A percentile compares a stretch with the other conserved stretches of the same genome.
phyloP scores from a whole-genome alignment of 2,888 invertebrate species.

The Hirudinaria manillensis region DNA sequence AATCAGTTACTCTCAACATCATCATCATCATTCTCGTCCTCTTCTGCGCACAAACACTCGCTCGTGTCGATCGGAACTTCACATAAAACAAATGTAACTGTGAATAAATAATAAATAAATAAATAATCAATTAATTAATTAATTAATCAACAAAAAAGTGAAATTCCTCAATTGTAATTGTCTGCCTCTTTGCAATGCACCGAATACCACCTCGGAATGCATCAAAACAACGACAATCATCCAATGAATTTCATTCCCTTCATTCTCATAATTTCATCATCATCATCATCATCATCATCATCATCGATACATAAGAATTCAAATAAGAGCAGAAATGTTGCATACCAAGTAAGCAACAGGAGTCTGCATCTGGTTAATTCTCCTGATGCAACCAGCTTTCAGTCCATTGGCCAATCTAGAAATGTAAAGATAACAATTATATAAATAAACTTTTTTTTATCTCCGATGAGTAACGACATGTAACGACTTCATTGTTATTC shows the following conservation, averaged over 20 bases:
- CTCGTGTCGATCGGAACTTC: no score
- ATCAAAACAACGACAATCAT: neutral
- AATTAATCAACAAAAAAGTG: no score
- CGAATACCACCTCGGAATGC: neutral
- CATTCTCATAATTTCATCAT: neutral
- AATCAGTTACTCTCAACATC: no score
- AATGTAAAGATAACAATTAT: constrained; percentile 20
- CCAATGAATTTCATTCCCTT: neutral
- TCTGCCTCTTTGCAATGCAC: no score
- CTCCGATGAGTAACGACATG: no score
- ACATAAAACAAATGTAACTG: no score
- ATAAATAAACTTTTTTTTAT: neutral
- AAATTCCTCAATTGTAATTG: no score
- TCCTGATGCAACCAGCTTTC: constrained; percentile 47
- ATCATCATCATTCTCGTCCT: no score
- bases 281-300: constrained; percentile 2
- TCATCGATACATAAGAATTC: neutral
- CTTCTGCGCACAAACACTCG: no score
- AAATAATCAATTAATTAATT: no score
- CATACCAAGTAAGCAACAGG: constrained; percentile 51
- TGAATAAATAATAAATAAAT: no score
- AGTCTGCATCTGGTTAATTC: constrained; percentile 50
- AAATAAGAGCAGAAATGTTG: neutral
- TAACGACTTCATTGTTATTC: no score
- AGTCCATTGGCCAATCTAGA: constrained; percentile 49